Conservation (phyloP, 2,113 vertebrate genomes). For the Gavia stellata region DNA sequence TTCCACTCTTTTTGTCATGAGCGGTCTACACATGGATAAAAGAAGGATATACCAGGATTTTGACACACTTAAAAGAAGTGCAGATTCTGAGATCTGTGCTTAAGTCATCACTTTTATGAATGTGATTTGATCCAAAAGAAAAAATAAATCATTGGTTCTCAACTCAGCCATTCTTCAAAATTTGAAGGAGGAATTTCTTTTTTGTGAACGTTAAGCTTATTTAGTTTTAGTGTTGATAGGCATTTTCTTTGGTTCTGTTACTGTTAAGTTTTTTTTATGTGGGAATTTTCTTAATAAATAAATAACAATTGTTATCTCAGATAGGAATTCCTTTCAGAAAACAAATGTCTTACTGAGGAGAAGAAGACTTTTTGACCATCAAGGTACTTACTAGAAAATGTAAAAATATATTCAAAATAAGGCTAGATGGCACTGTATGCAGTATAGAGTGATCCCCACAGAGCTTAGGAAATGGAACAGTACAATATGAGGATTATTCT, state of each 20-base stretch:
- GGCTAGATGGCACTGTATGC: too few species aligned
- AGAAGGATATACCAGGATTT: not conserved
- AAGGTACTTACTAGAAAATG: not conserved
- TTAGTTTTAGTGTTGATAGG: not conserved
- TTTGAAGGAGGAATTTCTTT: not conserved
- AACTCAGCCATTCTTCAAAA: not conserved
- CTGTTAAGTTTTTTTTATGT: not conserved
- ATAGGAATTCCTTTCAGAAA: not conserved
- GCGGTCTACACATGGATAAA: not conserved
- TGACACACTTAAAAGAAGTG: not conserved
- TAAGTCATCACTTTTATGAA: not conserved
- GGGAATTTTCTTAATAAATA: not conserved
- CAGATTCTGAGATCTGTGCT: not conserved
- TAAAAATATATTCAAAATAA: not conserved
- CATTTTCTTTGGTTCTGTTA: not conserved
- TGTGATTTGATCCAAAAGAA: not conserved
- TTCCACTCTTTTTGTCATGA: not conserved
- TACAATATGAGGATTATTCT: not conserved
- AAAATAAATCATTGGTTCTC: not conserved
- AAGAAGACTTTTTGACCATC: not conserved
- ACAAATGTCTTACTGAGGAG: not conserved
- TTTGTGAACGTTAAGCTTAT: not conserved
- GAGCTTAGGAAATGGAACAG: not conserved
- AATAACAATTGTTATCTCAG: not conserved
- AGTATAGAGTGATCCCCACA: not conserved